These are phyloP conservation scores for Benthosema pterotum DNA, from an alignment of 2,797 vertebrate genomes.

Conservation along the genomic window DNA sequence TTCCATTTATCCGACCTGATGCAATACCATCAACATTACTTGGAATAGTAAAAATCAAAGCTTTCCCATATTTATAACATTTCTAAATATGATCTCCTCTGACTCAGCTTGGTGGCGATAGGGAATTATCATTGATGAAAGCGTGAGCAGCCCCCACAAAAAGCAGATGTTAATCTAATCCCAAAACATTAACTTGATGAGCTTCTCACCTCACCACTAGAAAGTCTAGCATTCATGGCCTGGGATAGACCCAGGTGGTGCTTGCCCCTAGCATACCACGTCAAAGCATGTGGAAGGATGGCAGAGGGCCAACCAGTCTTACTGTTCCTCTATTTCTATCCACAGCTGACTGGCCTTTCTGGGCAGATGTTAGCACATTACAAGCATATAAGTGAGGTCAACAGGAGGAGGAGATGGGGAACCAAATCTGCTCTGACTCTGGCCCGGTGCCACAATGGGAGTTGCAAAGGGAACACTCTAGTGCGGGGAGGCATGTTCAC, in stretches of 20 bases:
- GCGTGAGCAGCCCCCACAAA: slow-evolving; percentile 22
- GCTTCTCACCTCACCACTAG: slow-evolving; percentile 38
- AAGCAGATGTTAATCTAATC: slow-evolving; percentile 53
- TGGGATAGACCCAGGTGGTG: slow-evolving; percentile 46
- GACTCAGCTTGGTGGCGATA: slow-evolving; percentile 31
- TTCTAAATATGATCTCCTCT: slow-evolving; percentile 26
- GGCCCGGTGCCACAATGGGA: slow-evolving; percentile 19
- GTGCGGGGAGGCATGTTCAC: slow-evolving; percentile 17
- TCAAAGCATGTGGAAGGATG: slow-evolving; percentile 68
- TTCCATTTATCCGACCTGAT: too few relatives aligned
- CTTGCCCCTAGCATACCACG: slow-evolving; percentile 26
- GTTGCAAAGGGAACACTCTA: slow-evolving; percentile 35
- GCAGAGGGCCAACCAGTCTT: slow-evolving; percentile 48
- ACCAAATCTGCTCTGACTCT: slow-evolving; percentile 18
- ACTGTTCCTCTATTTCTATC: slow-evolving; percentile 10
- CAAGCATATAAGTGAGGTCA: slow-evolving; percentile 37
- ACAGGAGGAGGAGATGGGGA: slow-evolving; percentile 24
- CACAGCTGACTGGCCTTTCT: slow-evolving; percentile 39
- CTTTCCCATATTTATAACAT: background rate
- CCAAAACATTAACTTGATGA: slow-evolving; percentile 55
- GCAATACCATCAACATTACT: too few relatives aligned
- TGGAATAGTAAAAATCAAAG: too few relatives aligned
- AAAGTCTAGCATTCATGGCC: slow-evolving; percentile 28
- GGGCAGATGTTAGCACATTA: slow-evolving; percentile 56
- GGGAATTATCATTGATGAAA: slow-evolving; percentile 31